These are phyloP conservation scores for Cryptoblepharus egeriae DNA, from an alignment of 2,797 vertebrate genomes.

Conservation along the genomic window DNA sequence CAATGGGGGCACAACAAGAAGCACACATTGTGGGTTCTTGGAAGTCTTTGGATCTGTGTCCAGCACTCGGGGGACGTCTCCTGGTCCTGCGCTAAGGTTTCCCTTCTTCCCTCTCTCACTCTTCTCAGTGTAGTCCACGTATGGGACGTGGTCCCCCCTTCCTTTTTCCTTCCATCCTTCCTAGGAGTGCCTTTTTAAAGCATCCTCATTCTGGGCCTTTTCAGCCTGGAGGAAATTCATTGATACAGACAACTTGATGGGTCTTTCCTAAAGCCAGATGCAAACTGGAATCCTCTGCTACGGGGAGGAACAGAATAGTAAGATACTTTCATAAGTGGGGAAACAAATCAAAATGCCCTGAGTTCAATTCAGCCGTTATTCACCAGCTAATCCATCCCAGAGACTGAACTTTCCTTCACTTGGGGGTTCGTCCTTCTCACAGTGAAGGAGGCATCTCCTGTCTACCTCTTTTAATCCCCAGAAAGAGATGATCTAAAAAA, in stretches of 20 bases:
- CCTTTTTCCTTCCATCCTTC: too few relatives aligned
- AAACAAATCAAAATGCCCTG: not conserved
- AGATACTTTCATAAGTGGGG: not conserved
- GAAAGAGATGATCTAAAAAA: not conserved
- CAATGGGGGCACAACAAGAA: conserved; percentile 72
- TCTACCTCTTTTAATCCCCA: not conserved
- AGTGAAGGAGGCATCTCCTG: not conserved
- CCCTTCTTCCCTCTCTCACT: not conserved
- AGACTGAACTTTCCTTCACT: not conserved
- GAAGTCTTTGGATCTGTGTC: conserved; percentile 12
- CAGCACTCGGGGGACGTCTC: conserved; percentile 55
- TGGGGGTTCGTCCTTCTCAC: not conserved
- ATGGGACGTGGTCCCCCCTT: too few relatives aligned
- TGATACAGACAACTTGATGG: conserved; percentile 33
- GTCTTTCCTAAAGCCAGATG: not conserved
- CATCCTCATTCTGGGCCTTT: conserved; percentile 50
- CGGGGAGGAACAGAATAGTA: not conserved
- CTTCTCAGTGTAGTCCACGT: not conserved
- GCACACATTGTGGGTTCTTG: conserved; percentile 51
- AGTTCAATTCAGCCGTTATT: not conserved
- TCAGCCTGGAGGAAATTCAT: conserved; percentile 53
- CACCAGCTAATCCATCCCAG: not conserved
- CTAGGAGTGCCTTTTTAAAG: not conserved
- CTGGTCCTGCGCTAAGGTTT: conserved; percentile 48
- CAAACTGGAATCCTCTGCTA: rapidly evolving